Evolutionary conservation across 2,113 vertebrate genomes (phyloP).

Genomic region (Columba janthina): DNA sequence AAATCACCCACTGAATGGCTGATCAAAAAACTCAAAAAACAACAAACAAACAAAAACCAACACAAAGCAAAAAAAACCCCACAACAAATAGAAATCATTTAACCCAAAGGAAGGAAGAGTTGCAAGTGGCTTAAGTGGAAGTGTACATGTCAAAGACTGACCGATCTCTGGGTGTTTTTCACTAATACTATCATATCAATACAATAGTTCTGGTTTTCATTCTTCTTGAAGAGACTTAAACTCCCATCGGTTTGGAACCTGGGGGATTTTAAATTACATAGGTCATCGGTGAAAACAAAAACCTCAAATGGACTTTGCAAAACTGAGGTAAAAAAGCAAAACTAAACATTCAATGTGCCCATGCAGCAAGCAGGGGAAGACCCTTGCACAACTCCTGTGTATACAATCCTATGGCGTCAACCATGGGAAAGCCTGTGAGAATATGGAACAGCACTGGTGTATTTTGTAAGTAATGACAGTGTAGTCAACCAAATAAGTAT

Average conservation of each 20-base stretch:
- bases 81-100: neutral
- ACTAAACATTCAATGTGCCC: neutral
- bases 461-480: neutral
- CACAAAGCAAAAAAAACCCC: neutral
- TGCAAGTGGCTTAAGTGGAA: neutral
- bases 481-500: neutral
- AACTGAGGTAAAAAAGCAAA: neutral
- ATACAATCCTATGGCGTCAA: accelerated
- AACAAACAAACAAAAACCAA: too few species aligned
- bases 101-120: neutral
- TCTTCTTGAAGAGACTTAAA: neutral
- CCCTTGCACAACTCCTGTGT: neutral
- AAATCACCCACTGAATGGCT: neutral
- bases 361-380: neutral
- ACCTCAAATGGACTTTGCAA: neutral
- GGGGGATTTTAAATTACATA: neutral
- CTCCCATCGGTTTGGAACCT: neutral
- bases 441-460: neutral
- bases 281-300: neutral
- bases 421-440: neutral
- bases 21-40: neutral
- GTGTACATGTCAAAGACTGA: accelerated
- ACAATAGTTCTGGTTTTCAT: neutral
- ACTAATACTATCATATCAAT: neutral
- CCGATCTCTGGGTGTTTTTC: neutral